Evolutionary conservation across 2,113 vertebrate species (phyloP), one percentile per base, ranked within the genome.

Genomic region (Lophius piscatorius): DNA sequence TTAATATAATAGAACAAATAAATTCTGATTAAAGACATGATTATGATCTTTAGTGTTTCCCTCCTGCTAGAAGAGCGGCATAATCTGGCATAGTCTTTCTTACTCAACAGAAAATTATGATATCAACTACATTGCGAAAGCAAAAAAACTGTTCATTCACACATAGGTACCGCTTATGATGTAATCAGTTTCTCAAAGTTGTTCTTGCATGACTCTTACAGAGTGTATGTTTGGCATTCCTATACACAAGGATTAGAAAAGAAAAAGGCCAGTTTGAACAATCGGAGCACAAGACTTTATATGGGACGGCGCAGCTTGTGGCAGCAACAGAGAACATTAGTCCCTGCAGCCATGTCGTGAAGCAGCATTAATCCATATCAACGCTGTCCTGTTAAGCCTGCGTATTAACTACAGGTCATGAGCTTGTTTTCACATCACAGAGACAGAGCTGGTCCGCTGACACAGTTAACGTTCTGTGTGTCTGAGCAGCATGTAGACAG

Each of bases 391-490:
- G 33, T 47, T 49, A 75, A 63, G 56, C 48, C 51, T 28, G 63
- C 71, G 56, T 35, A 75, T 75, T 84, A 69, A 82, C 2, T 49
- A 72, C 76, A 45, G 80, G 65, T 76, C 69, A 63, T 64, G 39
- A 55, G 68, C 61, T n/a, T 56, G 51, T 26, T 64, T 61, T 75
- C 59, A 41, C 59, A 50, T 67, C 51, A 65, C 51, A 48, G n/a
- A 56, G 34, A 49, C 14, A 4, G 31, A 40, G 29, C 67, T 47
- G 62, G 45, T 58, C 46, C 29, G 21, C 7, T n/a, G 44, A 64
- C 40, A 34, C 44, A 52, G 35, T 55, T 28, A 55, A 77, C 44
- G 13, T 23, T n/a, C n/a, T 1, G 38, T 50, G 52, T 66, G 51
- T 48, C 35, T 41, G 50, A 55, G 48, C 58, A 48, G 35, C 47